Evolutionary conservation across 2,113 vertebrate genomes (phyloP).

Genomic region (Mus musculus): DNA sequence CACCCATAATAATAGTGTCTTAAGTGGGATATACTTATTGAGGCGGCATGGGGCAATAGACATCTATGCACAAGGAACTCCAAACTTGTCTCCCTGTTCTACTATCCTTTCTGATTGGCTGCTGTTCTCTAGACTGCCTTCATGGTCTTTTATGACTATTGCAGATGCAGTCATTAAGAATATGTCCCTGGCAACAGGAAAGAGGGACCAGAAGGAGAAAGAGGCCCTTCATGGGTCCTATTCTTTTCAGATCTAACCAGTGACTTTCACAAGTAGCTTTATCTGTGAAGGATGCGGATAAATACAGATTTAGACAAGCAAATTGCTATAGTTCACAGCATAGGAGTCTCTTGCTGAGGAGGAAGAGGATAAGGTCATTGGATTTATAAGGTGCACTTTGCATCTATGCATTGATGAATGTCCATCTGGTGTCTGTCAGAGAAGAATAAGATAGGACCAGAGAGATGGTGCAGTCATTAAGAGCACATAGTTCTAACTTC

Average conservation of each 20-base stretch:
- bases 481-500: not conserved
- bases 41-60: not conserved
- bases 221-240: not conserved
- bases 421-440: not conserved
- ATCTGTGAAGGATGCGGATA: not conserved
- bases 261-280: not conserved
- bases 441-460: not conserved
- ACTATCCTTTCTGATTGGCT: not conserved
- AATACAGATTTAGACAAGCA: not conserved
- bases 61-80: not conserved
- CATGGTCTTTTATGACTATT: not conserved
- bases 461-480: not conserved
- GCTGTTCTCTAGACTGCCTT: not conserved
- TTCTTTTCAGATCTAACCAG: not conserved
- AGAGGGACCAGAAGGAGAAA: not conserved
- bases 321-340: not conserved
- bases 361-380: not conserved
- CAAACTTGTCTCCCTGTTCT: not conserved
- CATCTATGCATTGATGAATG: not conserved
- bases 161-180: not conserved
- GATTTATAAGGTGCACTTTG: not conserved
- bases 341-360: not conserved
- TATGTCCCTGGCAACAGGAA: not conserved
- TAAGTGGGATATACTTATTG: not conserved
- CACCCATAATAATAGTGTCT: not conserved